Conservation (phyloP, 2,113 vertebrate species). For the Etheostoma cragini region DNA sequence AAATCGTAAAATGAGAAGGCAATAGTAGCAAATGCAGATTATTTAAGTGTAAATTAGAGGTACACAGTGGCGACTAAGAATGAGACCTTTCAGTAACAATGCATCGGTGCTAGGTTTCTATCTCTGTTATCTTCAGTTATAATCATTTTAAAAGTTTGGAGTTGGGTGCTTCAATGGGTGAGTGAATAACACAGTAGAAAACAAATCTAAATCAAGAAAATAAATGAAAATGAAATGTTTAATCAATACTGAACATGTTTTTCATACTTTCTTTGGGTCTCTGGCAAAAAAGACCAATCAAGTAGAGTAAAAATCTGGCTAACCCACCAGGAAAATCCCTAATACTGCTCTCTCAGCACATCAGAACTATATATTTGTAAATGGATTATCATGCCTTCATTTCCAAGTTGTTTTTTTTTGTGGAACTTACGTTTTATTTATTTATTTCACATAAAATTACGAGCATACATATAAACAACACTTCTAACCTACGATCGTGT, state of each 20-base stretch:
- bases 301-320: conserved; percentile 5
- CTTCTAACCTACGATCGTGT: too few species aligned
- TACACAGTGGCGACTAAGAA: not conserved
- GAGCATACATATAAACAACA: too few species aligned
- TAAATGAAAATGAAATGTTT: not conserved
- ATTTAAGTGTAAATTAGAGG: not conserved
- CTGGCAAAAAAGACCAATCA: too few species aligned
- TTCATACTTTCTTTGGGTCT: not conserved
- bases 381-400: not conserved
- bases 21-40: not conserved
- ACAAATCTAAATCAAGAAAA: not conserved
- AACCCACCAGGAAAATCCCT: not conserved
- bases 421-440: too few species aligned
- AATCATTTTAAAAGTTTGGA: not conserved
- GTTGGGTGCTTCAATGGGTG: not conserved
- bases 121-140: conserved; percentile 7
- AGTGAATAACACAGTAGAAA: not conserved
- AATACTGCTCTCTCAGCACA: not conserved
- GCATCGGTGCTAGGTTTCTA: not conserved
- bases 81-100: not conserved
- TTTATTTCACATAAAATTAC: too few species aligned
- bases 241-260: not conserved
- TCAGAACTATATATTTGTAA: not conserved
- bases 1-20: not conserved
- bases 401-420: not conserved